Evolutionary conservation across 2,113 vertebrate species (phyloP), one percentile per base, ranked within the genome.

Genomic region (Excalfactoria chinensis): DNA sequence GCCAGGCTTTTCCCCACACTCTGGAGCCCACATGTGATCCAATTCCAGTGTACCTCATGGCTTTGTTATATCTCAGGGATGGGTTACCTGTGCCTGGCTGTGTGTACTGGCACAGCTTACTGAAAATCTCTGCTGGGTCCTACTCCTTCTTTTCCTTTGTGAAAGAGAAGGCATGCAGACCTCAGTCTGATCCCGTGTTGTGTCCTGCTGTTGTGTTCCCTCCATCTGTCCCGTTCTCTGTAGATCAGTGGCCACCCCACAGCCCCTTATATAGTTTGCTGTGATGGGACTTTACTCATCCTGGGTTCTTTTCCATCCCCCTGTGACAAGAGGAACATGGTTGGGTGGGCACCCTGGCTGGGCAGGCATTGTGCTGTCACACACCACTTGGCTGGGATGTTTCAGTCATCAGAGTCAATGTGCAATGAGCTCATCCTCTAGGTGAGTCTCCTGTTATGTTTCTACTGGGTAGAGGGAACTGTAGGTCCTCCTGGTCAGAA

Each of bases 51-150:
- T 22, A 17, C 59, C 56, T 86, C 6, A 2, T 12, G 51, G 40
- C 26, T 92, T 63, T 81, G 30, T 43, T 72, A 34, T 64, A n/a
- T 30, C 74, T 86, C 30, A 11, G 58, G 63, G 48, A 86, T 25
- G 25, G 26, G 44, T 66, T 56, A 25, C 69, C 67, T 88, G n/a
- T 63, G n/a, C 66, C 78, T 67, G n/a, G 21, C 59, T n/a, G 3
- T 22, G 35, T 41, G 84, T 34, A 30, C 53, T 74, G 48, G 18
- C 8, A 0, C 69, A 23, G 6, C 77, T 23, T 53, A 60, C 1
- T 86, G 68, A 81, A 89, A 89, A 35, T 34, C 55, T 64, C 44
- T 51, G 34, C 20, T 43, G 84, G 34, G 46, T 75, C 59, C 85
- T 58, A 21, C 7, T 78, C 30, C 25, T 76, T 56, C 20, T 7